Conservation (phyloP, 2,888 invertebrate genomes). For the Callosobruchus maculatus region DNA sequence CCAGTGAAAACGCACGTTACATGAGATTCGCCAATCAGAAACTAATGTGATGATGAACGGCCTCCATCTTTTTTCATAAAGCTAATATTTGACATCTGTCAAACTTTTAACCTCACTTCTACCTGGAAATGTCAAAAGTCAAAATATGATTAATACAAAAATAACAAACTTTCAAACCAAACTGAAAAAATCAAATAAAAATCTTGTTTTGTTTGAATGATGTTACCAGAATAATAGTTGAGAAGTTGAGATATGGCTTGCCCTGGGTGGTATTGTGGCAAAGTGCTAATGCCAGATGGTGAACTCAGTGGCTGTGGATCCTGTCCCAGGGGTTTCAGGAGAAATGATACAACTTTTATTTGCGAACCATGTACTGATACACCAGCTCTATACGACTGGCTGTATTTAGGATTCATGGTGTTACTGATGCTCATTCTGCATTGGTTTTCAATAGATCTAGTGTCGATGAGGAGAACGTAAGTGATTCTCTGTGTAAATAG, state of each 20-base stretch:
- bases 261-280: constrained; percentile 83
- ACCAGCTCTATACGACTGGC: constrained; percentile 85
- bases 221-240: neutral
- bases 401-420: constrained; percentile 92
- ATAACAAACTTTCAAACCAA: neutral
- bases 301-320: constrained; percentile 83
- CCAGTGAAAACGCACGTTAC: constrained; percentile 8
- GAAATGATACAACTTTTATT: constrained; percentile 71
- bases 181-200: neutral
- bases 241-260: constrained; percentile 56
- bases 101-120: neutral
- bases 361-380: constrained; percentile 73
- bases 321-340: constrained; percentile 78
- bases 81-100: neutral
- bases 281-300: constrained; percentile 61
- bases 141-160: neutral
- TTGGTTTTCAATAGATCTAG: constrained; percentile 88
- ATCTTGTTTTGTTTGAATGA: neutral
- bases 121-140: neutral
- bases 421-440: constrained; percentile 83
- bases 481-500: neutral
- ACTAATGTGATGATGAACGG: constrained; percentile 22
- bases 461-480: constrained; percentile 69
- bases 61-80: constrained; percentile 23
- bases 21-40: constrained; percentile 30